Conservation (phyloP, 1,140 invertebrate genomes). For the Sycophila sp. region DNA sequence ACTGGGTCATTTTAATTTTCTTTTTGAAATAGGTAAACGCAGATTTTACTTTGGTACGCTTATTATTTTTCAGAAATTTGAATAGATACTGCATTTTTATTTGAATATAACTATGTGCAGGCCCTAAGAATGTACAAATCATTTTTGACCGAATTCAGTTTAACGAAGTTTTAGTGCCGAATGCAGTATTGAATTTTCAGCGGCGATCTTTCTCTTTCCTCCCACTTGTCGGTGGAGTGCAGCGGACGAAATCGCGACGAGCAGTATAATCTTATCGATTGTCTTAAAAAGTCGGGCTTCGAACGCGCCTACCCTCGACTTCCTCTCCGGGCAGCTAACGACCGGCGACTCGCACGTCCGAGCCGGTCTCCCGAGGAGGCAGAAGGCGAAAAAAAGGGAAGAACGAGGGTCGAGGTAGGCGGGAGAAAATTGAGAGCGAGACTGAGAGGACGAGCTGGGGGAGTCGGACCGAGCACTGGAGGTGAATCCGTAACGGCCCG, state of each 20-base stretch:
- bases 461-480: not conserved
- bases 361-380: conserved; percentile 39
- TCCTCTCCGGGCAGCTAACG: conserved; percentile 44
- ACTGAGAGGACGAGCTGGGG: conserved; percentile 1
- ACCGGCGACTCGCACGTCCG: conserved; percentile 48
- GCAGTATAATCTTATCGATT: conserved; percentile 58
- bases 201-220: no score
- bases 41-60: no score
- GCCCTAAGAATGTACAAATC: no score
- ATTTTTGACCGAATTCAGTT: no score
- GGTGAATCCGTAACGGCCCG: conserved; percentile 11
- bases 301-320: conserved; percentile 2
- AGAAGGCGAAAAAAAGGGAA: conserved; percentile 5
- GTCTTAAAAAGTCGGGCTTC: conserved; percentile 48
- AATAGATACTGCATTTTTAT: no score
- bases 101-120: no score
- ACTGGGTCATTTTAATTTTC: no score
- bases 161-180: no score
- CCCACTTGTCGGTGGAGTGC: no score
- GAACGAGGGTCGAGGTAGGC: conserved; percentile 5
- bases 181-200: no score
- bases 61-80: no score
- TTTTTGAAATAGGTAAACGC: no score
- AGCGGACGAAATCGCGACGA: conserved; percentile 4
- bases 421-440: conserved; percentile 18